Evolutionary conservation across 2,888 invertebrate genomes (phyloP).

Genomic region (Hyposoter dolosus): DNA sequence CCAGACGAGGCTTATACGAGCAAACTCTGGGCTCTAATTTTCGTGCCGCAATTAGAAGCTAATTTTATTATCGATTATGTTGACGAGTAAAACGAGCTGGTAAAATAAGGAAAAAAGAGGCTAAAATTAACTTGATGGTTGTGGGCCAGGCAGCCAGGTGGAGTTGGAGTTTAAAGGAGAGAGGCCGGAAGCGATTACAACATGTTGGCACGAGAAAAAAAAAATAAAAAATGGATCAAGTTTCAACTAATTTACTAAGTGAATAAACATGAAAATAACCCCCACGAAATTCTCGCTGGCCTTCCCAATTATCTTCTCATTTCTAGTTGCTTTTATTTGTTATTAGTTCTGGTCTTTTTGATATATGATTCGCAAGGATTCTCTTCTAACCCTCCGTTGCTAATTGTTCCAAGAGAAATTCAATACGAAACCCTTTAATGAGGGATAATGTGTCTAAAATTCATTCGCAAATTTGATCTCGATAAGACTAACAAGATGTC

Average conservation of each 20-base stretch:
- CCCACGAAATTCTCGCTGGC: background rate
- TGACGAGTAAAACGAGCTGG: constrained; percentile 49
- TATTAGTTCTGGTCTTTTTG: background rate
- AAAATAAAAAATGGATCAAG: constrained; percentile 55
- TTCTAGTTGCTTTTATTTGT: background rate
- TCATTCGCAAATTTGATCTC: background rate
- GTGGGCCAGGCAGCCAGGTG: constrained; percentile 1
- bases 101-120: constrained; percentile 9
- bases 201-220: constrained; percentile 42
- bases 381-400: background rate
- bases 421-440: background rate
- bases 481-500: background rate
- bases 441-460: too few relatives aligned
- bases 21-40: constrained; percentile 47
- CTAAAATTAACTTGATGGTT: constrained; percentile 21
- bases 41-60: constrained; percentile 58
- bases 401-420: background rate
- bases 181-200: constrained; percentile 28
- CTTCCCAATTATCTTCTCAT: background rate
- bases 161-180: constrained; percentile 19
- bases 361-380: background rate
- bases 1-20: background rate
- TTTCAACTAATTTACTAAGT: background rate
- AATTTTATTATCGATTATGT: constrained; percentile 65
- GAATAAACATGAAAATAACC: constrained; percentile 12